Base-by-base conservation (phyloP, 1,140 invertebrate genomes). In the Octopus sinensis region DNA sequence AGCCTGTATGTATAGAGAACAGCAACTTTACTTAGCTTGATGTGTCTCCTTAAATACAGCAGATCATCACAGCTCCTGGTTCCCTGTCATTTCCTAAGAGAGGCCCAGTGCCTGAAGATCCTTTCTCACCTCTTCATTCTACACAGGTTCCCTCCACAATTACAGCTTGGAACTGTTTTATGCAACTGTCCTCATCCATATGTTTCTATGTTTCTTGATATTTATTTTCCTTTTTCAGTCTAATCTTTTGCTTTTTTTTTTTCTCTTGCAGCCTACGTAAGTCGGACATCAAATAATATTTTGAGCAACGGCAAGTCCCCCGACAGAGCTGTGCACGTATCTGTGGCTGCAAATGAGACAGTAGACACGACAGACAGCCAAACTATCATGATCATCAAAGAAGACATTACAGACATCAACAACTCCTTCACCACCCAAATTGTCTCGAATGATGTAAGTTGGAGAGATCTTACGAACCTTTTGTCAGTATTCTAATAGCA, bases 371-470 rank as follows among this genome's bases (percentile, higher is more conserved):
- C 87, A 53, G 86, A 89, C 23, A 84, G 82, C 43, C 86, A 88
- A 78, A 88, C 88, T 30, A 90, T 90, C 76, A 89, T 91, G 88
- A 89, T 91, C 51, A 91, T 91, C 75, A 87, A 89, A 51, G 89
- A 90, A 77, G 88, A 88, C 30, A 82, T 87, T 12, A 79, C 77
- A 9, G 76, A 83, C 23, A 77, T 68, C 4, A 76, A 83, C 6
- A 80, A 77, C 76, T 71, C 85, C 5, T 86, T 86, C 71, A 83
- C 85, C 0, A 84, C 84, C 4, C 86, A 88, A 75, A 83, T 87
- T 6, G 84, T 87, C 53, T 79, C 83, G 54, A 82, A 76, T 76
- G 85, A 86, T 73, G 86, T 87, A 80, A 62, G 71, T 73, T 10
- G 52, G 51, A 4, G 79, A 43, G 30, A 43, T 78, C 54, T 53